Evolutionary conservation across 2,113 vertebrate genomes (phyloP), one percentile per base, ranked within the genome.

Genomic region (Psettodes erumei): DNA sequence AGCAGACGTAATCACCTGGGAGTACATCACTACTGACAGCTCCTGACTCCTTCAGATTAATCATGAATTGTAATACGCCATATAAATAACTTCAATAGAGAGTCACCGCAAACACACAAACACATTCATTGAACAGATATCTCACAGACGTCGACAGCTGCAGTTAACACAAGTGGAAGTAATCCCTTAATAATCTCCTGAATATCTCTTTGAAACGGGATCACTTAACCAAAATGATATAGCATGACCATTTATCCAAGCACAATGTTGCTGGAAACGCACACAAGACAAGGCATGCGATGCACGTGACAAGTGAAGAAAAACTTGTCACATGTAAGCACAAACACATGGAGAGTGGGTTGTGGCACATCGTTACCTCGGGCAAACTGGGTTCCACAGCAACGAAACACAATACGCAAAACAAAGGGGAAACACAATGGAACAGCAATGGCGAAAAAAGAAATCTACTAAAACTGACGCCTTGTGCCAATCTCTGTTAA

Each of bases 1-100:
- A 79, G 83, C 37, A 79, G 86, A 88, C 74, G 42, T 82, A 86
- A 88, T 86, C 88, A 83, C 87, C 66, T 77, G 86, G 86, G 89
- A 91, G 73, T 81, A 86, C 85, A 84, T 90, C 87, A 71, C 67
- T 9, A 69, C 77, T 82, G 86, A 86, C 89, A 83, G 88, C 80
- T 84, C 75, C 11, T 63, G 63, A 88, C 61, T 76, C 25, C 38
- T 55, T 74, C 43, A 86, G 84, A 85, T 85, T 84, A 82, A 89
- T 89, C 85, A 79, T 37, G 42, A 75, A 80, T 83, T 74, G 21
- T 62, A 75, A 78, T 55, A 54, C 40, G 32, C 12, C 15, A 16
- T 70, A 81, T 71, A 88, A 86, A 87, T 82, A 86, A 80, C 73
- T 76, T 84, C 62, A 63, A 63, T 15, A 37, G 55, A 32, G 69